These are phyloP conservation scores for Aphelenchoides besseyi DNA, from an alignment of 1,140 invertebrate species.

Conservation along the genomic window DNA sequence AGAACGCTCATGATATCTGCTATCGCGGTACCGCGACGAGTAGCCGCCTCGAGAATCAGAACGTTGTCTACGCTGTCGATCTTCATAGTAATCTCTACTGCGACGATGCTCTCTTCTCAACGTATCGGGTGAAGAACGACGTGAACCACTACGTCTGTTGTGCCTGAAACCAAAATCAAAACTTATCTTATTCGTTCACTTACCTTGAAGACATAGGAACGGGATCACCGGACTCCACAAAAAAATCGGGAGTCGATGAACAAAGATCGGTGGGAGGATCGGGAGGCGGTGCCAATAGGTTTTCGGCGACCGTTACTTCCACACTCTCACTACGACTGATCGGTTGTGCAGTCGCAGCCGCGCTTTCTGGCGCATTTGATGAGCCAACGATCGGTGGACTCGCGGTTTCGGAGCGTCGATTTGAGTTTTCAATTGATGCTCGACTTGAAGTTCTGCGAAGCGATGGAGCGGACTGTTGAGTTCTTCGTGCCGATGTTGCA, in stretches of 20 bases:
- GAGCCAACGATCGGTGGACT: neutral
- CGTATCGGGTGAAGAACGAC: neutral
- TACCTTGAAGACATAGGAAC: conserved; percentile 6
- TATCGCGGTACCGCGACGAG: conserved; percentile 2
- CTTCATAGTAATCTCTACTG: neutral
- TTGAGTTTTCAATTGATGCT: neutral
- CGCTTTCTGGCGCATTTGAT: neutral
- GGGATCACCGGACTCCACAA: neutral
- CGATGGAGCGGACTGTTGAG: neutral
- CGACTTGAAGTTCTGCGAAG: neutral
- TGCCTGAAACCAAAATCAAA: neutral
- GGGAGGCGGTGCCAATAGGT: neutral
- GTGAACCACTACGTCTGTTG: neutral
- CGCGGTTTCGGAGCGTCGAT: neutral
- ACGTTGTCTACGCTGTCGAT: neutral
- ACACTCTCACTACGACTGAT: neutral
- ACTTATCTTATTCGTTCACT: neutral
- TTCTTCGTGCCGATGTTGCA: neutral
- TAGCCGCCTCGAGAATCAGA: neutral
- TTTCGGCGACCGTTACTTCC: neutral
- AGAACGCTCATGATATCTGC: neutral
- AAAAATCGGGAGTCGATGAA: neutral
- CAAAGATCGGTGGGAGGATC: conserved; percentile 5
- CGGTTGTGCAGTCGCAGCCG: neutral
- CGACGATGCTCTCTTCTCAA: neutral